phyloP scores from a whole-genome alignment of 2,113 vertebrate species.

The Rhinolophus ferrumequinum region DNA sequence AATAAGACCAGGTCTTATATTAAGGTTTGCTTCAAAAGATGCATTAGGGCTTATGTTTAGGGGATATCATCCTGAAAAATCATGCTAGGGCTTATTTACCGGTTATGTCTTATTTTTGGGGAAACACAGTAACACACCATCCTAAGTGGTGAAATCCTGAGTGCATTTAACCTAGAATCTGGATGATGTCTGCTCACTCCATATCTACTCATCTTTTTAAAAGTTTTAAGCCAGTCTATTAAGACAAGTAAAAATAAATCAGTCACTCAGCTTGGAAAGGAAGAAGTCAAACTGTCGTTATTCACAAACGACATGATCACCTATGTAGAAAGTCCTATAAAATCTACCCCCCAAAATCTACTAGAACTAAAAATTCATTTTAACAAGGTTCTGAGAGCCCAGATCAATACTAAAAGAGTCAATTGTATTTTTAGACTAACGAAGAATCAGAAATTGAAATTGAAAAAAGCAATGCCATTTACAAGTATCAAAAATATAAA shows the following conservation, averaged over 20 bases:
- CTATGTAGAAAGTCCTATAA: neutral
- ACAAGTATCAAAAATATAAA: neutral
- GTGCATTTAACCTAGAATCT: neutral
- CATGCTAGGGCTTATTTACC: too few relatives aligned
- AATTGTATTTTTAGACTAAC: neutral
- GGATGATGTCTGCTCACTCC: neutral
- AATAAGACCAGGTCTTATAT: too few relatives aligned
- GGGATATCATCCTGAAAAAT: too few relatives aligned
- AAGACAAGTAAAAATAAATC: neutral
- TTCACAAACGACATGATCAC: neutral
- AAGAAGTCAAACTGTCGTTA: neutral
- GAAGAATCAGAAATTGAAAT: neutral
- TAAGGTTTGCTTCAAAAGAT: too few relatives aligned
- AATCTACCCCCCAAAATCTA: neutral
- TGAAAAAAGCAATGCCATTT: neutral
- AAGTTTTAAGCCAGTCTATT: neutral
- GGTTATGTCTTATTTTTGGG: too few relatives aligned
- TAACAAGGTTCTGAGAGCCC: neutral
- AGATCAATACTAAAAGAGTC: neutral
- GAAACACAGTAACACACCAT: neutral
- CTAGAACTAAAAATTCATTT: neutral
- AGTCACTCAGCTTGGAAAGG: neutral
- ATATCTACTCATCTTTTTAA: neutral
- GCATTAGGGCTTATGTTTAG: too few relatives aligned
- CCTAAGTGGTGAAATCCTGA: neutral